Base-by-base conservation (phyloP, 2,888 invertebrate genomes). In the Agrenia bidenticulata region DNA sequence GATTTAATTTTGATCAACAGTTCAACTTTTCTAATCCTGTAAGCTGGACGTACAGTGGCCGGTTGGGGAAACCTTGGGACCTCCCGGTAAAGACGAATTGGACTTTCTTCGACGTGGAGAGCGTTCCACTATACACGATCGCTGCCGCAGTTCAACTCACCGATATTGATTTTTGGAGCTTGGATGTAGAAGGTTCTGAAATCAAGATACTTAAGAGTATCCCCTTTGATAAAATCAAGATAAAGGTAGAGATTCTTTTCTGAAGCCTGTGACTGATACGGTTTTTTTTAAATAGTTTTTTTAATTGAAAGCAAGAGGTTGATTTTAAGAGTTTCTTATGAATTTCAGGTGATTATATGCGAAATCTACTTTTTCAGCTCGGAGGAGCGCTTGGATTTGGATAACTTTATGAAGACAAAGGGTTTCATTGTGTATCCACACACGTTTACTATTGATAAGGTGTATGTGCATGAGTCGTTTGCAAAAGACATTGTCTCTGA, bases 21-120 rank as follows among this genome's bases (percentile, higher is more conserved):
- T 21, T 65, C 4, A 65, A 65, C 51, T 65, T 65, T 23, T 66
- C 66, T 1, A 66, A 66, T 19, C 66, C 66, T 17, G 49, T 26
- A 2, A 66, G 53, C 37, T 66, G 61, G 66, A 61, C 55, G 1
- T 61, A 61, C 32, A 61, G 61, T 42, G 66, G 66, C 27, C 55
- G 56, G 1, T 49, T 66, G 5, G 42, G 45, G 13, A 55, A 53
- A 17, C 42, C 61, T 1, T 55, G 65, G 61, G 39, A 61, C 13
- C 61, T 65, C 21, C 65, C 65, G 2, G 61, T 61, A 15, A 55
- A 61, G 9, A 61, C 61, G 55, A 49, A 55, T 17, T 61, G 65
- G 65, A 61, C 55, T 1, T 61, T 19, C 23, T 51, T 51, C 24
- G 51, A 51, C 24, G 51, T 51, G 4, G 51, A 51, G 15, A 51